Conservation (phyloP, 2,113 vertebrate species). For the Xenotilapia flavipinnis region DNA sequence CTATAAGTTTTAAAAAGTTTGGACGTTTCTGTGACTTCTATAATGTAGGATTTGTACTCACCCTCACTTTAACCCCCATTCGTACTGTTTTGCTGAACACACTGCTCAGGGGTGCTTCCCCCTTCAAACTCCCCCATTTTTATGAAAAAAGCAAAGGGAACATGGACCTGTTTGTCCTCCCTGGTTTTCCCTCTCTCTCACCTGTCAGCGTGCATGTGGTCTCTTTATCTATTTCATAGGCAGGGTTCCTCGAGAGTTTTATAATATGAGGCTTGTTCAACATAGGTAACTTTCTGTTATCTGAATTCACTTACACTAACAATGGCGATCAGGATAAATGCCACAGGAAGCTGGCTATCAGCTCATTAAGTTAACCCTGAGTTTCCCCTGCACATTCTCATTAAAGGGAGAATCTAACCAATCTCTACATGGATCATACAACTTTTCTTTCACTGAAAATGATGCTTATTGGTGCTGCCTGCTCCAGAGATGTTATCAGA, state of each 20-base stretch:
- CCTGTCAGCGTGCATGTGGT: neutral
- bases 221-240: neutral
- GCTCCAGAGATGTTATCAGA: neutral
- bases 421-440: neutral
- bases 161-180: neutral
- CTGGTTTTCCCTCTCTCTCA: neutral
- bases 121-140: neutral
- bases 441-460: neutral
- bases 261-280: neutral
- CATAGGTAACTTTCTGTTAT: neutral
- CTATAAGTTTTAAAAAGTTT: neutral
- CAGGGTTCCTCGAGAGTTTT: neutral
- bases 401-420: neutral
- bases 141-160: neutral
- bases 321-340: neutral
- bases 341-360: neutral
- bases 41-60: neutral
- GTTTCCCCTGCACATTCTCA: neutral
- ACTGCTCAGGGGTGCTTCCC: neutral
- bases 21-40: neutral
- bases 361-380: neutral
- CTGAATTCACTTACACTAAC: fast-evolving
- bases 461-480: neutral
- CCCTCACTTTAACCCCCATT: neutral
- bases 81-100: neutral